These are phyloP conservation scores for Mormyrus lacerda DNA, from an alignment of 2,113 vertebrate genomes.

Conservation along the genomic window DNA sequence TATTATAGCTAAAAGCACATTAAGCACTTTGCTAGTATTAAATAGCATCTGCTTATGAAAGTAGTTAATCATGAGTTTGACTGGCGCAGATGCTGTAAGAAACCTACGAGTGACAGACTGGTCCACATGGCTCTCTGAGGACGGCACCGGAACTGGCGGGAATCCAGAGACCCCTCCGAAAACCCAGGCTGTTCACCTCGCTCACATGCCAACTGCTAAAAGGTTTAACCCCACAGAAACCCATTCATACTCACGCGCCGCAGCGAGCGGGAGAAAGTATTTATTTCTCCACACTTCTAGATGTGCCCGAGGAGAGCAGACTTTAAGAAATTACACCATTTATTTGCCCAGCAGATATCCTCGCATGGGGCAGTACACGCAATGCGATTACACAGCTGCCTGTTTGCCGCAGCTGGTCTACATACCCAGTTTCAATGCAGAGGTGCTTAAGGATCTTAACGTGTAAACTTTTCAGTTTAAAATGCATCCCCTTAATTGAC, in stretches of 20 bases:
- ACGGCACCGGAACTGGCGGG: background rate
- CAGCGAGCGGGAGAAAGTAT: background rate
- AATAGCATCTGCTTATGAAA: slow-evolving; percentile 4
- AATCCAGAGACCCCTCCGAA: background rate
- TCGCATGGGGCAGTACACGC: background rate
- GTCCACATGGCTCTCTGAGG: background rate
- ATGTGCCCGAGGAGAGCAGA: background rate
- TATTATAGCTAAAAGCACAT: slow-evolving; percentile 13
- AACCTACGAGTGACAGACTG: background rate
- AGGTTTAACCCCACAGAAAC: background rate
- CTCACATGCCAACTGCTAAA: background rate
- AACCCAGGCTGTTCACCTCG: background rate
- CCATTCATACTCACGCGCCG: background rate
- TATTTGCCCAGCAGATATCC: background rate
- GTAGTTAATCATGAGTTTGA: background rate
- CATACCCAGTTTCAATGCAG: background rate
- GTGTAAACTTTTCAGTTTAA: background rate
- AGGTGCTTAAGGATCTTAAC: background rate
- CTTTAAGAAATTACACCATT: slow-evolving; percentile 2
- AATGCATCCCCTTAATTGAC: background rate
- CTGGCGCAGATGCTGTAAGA: background rate
- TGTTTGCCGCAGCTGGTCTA: background rate
- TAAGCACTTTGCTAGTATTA: slow-evolving; percentile 16
- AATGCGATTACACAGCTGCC: background rate
- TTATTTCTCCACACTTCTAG: background rate